A percentile compares a stretch with the other conserved stretches of the same genome.
Conservation (phyloP, 2,797 vertebrate genomes). For the Diplodus puntazzo region DNA sequence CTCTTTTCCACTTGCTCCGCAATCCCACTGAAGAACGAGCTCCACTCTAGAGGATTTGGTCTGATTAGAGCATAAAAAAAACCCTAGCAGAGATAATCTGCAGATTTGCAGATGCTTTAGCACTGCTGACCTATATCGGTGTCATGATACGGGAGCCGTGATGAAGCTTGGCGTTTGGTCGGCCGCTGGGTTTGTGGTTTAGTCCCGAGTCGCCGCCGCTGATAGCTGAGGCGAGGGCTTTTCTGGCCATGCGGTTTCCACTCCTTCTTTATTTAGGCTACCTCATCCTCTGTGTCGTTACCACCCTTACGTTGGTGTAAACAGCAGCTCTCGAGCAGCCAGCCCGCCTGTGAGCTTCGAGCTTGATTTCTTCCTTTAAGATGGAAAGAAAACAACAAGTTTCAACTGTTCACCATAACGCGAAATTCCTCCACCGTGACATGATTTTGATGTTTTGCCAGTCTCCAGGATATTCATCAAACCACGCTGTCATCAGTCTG, state of each 20-base stretch:
- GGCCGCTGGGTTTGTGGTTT: slow-evolving; percentile 33
- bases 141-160: slow-evolving; percentile 59
- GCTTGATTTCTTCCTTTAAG: neutral
- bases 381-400: slow-evolving; percentile 7
- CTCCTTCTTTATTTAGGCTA: slow-evolving; percentile 64
- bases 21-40: slow-evolving; percentile 46
- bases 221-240: slow-evolving; percentile 42
- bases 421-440: slow-evolving; percentile 24
- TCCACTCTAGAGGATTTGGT: slow-evolving; percentile 69
- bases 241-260: slow-evolving; percentile 47
- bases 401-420: neutral
- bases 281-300: slow-evolving; percentile 30
- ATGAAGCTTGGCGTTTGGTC: slow-evolving; percentile 11
- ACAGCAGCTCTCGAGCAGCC: slow-evolving; percentile 19
- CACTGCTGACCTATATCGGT: slow-evolving; percentile 71
- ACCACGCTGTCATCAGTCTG: slow-evolving; percentile 7
- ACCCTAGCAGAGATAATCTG: slow-evolving; percentile 67
- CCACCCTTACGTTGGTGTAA: slow-evolving; percentile 39
- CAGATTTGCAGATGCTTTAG: slow-evolving; percentile 70
- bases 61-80: slow-evolving; percentile 66
- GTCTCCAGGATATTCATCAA: slow-evolving; percentile 22
- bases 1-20: neutral
- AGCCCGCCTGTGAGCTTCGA: neutral
- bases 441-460: slow-evolving; percentile 19
- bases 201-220: slow-evolving; percentile 19